A percentile compares a stretch with the other conserved stretches of the same genome.
Conservation (phyloP, 2,113 vertebrate genomes). For the Talpa occidentalis region DNA sequence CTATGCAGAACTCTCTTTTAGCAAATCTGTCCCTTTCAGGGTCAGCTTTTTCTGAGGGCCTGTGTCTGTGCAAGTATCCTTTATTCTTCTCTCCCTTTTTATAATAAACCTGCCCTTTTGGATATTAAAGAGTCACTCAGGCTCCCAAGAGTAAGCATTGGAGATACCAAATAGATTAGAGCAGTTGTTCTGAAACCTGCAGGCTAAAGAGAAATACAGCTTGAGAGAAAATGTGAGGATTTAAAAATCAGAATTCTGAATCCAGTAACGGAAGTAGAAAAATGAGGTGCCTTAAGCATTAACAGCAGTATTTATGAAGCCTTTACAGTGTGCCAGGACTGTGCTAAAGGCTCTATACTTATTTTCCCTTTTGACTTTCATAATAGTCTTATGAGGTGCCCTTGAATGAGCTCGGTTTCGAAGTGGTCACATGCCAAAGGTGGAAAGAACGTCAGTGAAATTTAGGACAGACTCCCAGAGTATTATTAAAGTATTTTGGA, state of each 20-base stretch:
- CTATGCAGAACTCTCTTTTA: too few relatives aligned
- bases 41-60: neutral
- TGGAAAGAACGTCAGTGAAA: slow-evolving; percentile 12
- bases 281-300: neutral
- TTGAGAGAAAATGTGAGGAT: neutral
- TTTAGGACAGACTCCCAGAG: neutral
- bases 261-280: neutral
- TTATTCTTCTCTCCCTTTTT: too few relatives aligned
- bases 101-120: too few relatives aligned
- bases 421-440: slow-evolving; percentile 1
- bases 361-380: slow-evolving; percentile 2
- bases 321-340: neutral
- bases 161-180: neutral
- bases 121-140: neutral
- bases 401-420: neutral
- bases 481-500: slow-evolving; percentile 17
- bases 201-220: neutral
- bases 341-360: neutral
- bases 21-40: neutral
- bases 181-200: neutral
- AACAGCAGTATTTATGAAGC: neutral
- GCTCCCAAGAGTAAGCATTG: neutral
- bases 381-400: neutral
- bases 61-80: too few relatives aligned
- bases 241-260: slow-evolving; percentile 17